phyloP scores from a whole-genome alignment of 2,888 invertebrate genomes.

The Folsomia manolachei region DNA sequence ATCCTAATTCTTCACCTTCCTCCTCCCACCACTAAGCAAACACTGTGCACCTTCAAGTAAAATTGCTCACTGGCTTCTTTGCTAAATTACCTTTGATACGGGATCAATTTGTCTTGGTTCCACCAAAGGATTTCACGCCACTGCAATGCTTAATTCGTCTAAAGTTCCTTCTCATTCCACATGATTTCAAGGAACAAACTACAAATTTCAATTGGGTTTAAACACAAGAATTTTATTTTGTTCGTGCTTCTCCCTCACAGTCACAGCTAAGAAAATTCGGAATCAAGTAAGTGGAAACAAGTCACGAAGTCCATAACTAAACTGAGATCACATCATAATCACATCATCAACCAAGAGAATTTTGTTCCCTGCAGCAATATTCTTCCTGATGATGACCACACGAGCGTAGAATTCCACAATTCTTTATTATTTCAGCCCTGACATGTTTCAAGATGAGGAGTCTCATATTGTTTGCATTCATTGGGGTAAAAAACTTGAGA shows the following conservation, averaged over 20 bases:
- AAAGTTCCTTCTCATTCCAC: background rate
- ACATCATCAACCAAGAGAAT: background rate
- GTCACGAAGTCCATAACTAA: background rate
- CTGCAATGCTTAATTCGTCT: too few relatives aligned
- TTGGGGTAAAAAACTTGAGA: background rate
- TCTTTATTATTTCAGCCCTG: too few relatives aligned
- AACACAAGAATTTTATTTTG: background rate
- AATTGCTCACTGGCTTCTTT: background rate
- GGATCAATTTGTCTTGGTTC: background rate
- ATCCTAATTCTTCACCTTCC: background rate
- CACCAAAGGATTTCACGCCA: background rate
- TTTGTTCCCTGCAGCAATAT: background rate
- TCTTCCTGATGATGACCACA: background rate
- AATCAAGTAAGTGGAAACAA: conserved; percentile 2
- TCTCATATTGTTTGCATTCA: background rate
- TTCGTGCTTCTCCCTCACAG: background rate
- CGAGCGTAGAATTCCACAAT: background rate
- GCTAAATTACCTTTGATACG: too few relatives aligned
- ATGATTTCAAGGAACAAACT: background rate
- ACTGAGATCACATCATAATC: background rate
- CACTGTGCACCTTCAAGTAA: too few relatives aligned
- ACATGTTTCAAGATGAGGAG: background rate
- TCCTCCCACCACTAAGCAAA: background rate
- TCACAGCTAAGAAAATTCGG: background rate
- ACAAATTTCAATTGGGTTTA: background rate